Evolutionary conservation across 1,140 invertebrate genomes (phyloP).

Genomic region (Drosophila subpulchrella): DNA sequence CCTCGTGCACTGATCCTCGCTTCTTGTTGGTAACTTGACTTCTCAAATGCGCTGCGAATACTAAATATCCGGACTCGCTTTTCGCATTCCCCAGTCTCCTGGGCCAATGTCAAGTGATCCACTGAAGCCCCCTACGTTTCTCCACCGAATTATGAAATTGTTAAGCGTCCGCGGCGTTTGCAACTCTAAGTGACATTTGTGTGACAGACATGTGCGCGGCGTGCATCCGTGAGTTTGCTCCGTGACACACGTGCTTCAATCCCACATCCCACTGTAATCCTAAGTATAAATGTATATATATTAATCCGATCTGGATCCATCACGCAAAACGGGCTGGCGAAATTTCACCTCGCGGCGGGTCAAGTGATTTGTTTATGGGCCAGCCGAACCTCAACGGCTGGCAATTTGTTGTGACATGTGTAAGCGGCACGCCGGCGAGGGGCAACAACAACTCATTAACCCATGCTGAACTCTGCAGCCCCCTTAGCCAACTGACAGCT

Average conservation of each 20-base stretch:
- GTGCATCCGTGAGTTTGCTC: conserved; percentile 69
- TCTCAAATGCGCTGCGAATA: conserved; percentile 33
- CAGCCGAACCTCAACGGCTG: conserved; percentile 57
- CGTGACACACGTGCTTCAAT: conserved; percentile 46
- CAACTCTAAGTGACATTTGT: conserved; percentile 80
- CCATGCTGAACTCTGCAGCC: conserved; percentile 74
- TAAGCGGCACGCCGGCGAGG: conserved; percentile 60
- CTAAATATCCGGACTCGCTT: conserved; percentile 28
- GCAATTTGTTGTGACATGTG: conserved; percentile 80
- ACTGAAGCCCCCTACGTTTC: conserved; percentile 6
- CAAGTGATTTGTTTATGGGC: conserved; percentile 72
- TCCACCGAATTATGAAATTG: conserved; percentile 77
- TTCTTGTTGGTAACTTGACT: conserved; percentile 38
- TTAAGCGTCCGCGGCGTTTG: conserved; percentile 65
- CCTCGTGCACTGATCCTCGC: conserved; percentile 3
- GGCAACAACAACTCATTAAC: conserved; percentile 76
- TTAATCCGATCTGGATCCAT: conserved; percentile 14
- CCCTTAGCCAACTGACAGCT: conserved; percentile 77
- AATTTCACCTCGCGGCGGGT: conserved; percentile 49
- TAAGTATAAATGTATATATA: background rate
- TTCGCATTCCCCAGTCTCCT: conserved; percentile 18
- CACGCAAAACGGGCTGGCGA: conserved; percentile 21
- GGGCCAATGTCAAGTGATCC: conserved; percentile 30
- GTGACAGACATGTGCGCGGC: conserved; percentile 76
- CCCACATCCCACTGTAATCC: conserved; percentile 1